phyloP scores from a whole-genome alignment of 2,113 vertebrate species.

The Mola mola region DNA sequence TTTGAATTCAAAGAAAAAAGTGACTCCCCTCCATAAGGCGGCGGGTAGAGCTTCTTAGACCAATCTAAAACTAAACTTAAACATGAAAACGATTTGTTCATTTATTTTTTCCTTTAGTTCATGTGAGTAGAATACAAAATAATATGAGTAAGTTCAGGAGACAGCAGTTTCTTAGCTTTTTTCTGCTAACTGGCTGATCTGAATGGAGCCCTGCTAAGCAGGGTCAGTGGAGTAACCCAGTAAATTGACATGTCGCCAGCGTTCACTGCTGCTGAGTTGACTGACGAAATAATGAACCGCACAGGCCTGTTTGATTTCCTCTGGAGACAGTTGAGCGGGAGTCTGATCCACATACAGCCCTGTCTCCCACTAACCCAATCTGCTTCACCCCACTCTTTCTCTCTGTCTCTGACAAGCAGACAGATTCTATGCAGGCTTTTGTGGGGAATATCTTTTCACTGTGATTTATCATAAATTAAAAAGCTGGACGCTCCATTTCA shows the following conservation, averaged over 20 bases:
- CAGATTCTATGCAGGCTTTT: conserved; percentile 55
- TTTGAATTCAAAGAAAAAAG: conserved; percentile 67
- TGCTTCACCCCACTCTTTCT: conserved; percentile 56
- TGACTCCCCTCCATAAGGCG: conserved; percentile 5
- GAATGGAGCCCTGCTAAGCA: conserved; percentile 33
- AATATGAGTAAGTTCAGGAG: conserved; percentile 18
- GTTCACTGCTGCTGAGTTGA: conserved; percentile 60
- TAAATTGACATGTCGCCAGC: conserved; percentile 72
- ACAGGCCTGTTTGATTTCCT: conserved; percentile 76
- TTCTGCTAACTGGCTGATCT: conserved; percentile 42
- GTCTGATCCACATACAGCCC: conserved; percentile 68
- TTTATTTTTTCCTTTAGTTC: conserved; percentile 10
- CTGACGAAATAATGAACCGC: conserved; percentile 75
- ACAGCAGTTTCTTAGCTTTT: conserved; percentile 36
- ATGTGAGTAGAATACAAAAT: background rate
- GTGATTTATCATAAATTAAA: conserved; percentile 81
- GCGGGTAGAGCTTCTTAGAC: conserved; percentile 23
- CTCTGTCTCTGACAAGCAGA: conserved; percentile 61
- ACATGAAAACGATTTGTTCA: background rate
- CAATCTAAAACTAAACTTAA: background rate
- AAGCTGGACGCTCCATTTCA: conserved; percentile 69
- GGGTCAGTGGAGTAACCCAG: conserved; percentile 61
- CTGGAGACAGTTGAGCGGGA: conserved; percentile 76
- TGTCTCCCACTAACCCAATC: conserved; percentile 75
- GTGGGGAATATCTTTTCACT: conserved; percentile 69